Conservation (phyloP, 1,140 invertebrate genomes). For the Hycleus phaleratus region DNA sequence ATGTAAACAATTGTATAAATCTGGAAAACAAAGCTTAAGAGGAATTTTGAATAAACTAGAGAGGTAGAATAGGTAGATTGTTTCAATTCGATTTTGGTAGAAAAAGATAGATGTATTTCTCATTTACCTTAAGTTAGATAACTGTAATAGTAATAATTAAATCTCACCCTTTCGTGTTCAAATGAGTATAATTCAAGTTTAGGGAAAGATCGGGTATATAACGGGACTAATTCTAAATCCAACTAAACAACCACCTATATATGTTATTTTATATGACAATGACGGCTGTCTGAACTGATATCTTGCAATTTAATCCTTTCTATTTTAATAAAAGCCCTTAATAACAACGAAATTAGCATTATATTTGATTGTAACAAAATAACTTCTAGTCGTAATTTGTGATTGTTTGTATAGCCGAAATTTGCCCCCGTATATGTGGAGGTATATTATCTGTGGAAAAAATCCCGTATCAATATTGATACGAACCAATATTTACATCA, state of each 20-base stretch:
- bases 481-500: constrained; percentile 6
- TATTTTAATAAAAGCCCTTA: too few species aligned
- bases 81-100: constrained; percentile 18
- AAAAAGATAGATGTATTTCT: constrained; percentile 22
- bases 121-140: constrained; percentile 38
- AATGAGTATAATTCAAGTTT: too few species aligned
- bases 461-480: background rate
- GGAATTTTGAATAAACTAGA: background rate
- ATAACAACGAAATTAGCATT: too few species aligned
- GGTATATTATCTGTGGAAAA: background rate
- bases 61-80: constrained; percentile 31
- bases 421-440: too few species aligned
- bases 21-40: constrained; percentile 38
- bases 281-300: constrained; percentile 16
- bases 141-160: constrained; percentile 42
- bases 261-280: constrained; percentile 33
- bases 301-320: too few species aligned
- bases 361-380: too few species aligned
- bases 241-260: constrained; percentile 1
- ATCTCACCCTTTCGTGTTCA: constrained; percentile 27
- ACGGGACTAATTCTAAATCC: constrained; percentile 16
- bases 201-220: constrained; percentile 8
- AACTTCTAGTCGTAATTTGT: too few species aligned
- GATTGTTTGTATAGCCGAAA: too few species aligned
- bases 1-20: constrained; percentile 42